Evolutionary conservation across 2,888 invertebrate species (phyloP), one percentile per base, ranked within the genome.

Genomic region (Trachelus tabidus): DNA sequence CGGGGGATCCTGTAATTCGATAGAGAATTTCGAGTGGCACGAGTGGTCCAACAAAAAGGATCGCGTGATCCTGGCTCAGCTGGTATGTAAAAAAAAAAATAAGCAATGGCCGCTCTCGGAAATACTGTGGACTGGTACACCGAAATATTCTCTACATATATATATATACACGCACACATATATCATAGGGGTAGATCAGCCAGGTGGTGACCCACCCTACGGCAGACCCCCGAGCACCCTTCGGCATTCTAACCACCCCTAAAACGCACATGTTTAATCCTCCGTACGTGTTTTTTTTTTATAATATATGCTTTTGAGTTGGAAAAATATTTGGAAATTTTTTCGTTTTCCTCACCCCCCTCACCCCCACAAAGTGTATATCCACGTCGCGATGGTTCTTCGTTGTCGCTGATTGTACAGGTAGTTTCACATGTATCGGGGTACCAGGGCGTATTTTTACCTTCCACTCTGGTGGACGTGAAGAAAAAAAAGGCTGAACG

Each of bases 71-170:
- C 75, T 71, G 77, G 77, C 56, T 75, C 73, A 85, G 78, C 81
- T 82, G 86, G 87, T 87, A 88, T 88, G 87, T 85, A 84, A 82
- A 85, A 84, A 85, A 84, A 40, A 23, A 56, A 84, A 85, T 0
- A 83, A 85, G 85, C 84, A 83, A 81, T 83, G 23, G 56, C 56
- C 56, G 56, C 56, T 56, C 56, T 34, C 15, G 71, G 71, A 34
- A 30, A 71, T 71, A 34, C 56, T 56, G 71, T 71, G 15, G 12
- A 71, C 31, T 71, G 31, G 71, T 30, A 30, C 30, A 11, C 56
- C 56, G 23, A 23, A 56, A 56, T 56, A 56, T 56, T 23, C 23
- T 56, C 56, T 23, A 56, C 12, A 31, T 4, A 31, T 12, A 69
- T 1, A 31, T 1, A 23, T 4, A 31, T 0, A 31, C 31, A 11